A percentile compares a stretch with the other conserved stretches of the same genome.
phyloP scores from a whole-genome alignment of 2,113 vertebrate genomes.

The sheep (Ovis aries) region ARS-UI_Ramb_v3.0 NC_056076.1:53954001-53954500 shows the following conservation, averaged over 20 bases:
- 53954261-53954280: background rate
- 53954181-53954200: background rate
- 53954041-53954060: background rate
- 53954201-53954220: background rate
- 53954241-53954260: background rate
- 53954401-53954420: background rate
- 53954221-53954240: background rate
- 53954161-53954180: background rate
- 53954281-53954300: background rate
- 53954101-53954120: background rate
- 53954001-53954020: background rate
- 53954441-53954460: background rate
- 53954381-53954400: background rate
- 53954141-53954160: background rate
- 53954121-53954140: background rate
- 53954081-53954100: background rate
- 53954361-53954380: background rate
- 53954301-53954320: background rate
- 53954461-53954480: background rate
- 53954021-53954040: background rate
- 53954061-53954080: conserved; percentile 3
- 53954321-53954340: background rate
- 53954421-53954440: background rate
- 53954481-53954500: background rate
- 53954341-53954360: background rate